Conservation (phyloP, 2,113 vertebrate genomes). For the Callithrix jacchus region DNA sequence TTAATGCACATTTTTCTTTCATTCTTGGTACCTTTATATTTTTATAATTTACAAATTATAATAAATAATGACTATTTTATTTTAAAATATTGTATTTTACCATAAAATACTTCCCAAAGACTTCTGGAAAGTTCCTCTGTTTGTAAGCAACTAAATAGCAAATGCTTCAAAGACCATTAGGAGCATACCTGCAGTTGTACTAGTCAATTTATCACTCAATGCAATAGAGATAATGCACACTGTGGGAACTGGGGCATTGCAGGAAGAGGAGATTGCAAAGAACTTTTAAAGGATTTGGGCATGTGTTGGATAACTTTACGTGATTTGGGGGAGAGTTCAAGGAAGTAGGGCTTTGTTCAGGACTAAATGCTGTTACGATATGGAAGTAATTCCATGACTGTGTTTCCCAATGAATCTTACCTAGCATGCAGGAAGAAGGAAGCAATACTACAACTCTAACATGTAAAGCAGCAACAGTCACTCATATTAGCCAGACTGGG, state of each 20-base stretch:
- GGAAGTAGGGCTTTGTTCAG: not conserved
- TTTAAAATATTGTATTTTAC: not conserved
- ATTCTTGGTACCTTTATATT: not conserved
- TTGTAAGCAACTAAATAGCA: not conserved
- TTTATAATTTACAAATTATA: not conserved
- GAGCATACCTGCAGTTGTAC: not conserved
- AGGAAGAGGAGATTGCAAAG: not conserved
- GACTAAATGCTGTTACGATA: not conserved
- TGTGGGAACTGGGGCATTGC: rapidly evolving
- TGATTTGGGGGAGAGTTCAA: not conserved
- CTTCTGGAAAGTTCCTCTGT: not conserved
- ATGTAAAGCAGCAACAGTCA: not conserved
- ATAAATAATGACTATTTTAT: not conserved
- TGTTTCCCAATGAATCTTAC: not conserved
- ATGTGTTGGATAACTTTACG: not conserved
- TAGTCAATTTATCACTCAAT: not conserved
- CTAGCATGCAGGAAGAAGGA: not conserved
- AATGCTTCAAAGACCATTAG: not conserved
- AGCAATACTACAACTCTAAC: not conserved
- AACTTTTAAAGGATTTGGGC: not conserved
- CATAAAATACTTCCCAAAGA: not conserved
- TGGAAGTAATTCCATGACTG: not conserved
- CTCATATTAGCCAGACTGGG: not conserved
- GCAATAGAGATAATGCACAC: not conserved
- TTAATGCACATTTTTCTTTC: not conserved